Evolutionary conservation across 1,140 invertebrate genomes (phyloP).

Genomic region (Proales similis): DNA sequence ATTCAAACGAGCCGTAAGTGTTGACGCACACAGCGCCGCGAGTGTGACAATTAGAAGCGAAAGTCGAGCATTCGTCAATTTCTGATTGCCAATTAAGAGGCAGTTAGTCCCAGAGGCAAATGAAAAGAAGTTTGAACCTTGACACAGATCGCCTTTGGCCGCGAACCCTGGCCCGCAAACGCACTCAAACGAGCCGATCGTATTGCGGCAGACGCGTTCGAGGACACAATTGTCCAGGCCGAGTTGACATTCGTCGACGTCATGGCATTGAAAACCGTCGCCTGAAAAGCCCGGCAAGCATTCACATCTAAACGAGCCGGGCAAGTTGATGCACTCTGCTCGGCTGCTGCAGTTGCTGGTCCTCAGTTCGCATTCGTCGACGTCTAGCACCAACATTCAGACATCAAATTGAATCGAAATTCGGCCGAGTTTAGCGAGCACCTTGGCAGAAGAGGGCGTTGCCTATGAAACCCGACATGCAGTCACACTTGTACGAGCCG

Average conservation of each 20-base stretch:
- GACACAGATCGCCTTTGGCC: too few species aligned
- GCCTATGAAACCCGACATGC: conserved; percentile 27
- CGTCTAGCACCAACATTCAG: conserved; percentile 5
- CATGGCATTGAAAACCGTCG: conserved; percentile 39
- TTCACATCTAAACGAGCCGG: conserved; percentile 29
- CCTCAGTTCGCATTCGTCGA: conserved; percentile 24
- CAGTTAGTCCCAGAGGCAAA: too few species aligned
- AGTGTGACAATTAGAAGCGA: background rate
- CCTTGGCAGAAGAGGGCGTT: conserved; percentile 30
- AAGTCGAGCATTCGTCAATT: conserved; percentile 34
- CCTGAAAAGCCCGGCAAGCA: conserved; percentile 40
- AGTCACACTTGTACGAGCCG: conserved; percentile 35
- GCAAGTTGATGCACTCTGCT: conserved; percentile 21
- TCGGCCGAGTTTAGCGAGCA: background rate
- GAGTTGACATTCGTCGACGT: conserved; percentile 32
- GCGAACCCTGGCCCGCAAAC: background rate
- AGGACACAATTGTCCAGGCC: conserved; percentile 1
- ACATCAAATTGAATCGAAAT: background rate
- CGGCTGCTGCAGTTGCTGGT: background rate
- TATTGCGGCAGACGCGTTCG: conserved; percentile 13
- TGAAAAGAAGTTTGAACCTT: too few species aligned
- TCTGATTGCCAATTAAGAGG: conserved; percentile 25
- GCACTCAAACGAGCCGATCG: conserved; percentile 21
- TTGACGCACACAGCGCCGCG: conserved; percentile 3
- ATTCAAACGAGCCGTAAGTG: conserved; percentile 28